Percentiles rank a stretch among this genome's conserved stretches.
Conservation (phyloP, 2,888 invertebrate genomes). For the Plemyria rubiginata region DNA sequence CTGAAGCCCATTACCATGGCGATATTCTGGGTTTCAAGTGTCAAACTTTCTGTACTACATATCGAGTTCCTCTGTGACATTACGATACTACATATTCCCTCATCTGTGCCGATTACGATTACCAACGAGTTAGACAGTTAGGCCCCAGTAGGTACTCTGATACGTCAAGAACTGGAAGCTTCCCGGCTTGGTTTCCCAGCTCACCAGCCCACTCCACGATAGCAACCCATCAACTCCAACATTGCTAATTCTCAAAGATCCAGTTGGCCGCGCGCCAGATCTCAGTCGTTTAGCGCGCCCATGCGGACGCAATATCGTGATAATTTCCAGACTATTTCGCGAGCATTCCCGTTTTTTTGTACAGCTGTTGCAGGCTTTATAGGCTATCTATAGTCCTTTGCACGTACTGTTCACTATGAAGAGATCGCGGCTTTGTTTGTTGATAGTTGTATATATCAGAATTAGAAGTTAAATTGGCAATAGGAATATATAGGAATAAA, state of each 20-base stretch:
- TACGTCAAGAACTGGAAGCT: neutral
- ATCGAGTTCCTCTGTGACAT: too few relatives aligned
- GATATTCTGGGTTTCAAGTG: too few relatives aligned
- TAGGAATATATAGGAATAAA: too few relatives aligned
- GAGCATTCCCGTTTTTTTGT: slow-evolving; percentile 21
- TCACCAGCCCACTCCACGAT: slow-evolving; percentile 7
- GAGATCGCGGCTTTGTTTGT: neutral
- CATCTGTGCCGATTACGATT: too few relatives aligned
- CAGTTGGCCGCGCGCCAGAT: slow-evolving; percentile 22
- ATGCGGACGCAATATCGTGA: slow-evolving; percentile 24
- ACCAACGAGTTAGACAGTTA: too few relatives aligned
- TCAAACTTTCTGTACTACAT: too few relatives aligned
- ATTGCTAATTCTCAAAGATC: slow-evolving; percentile 26
- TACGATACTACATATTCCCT: too few relatives aligned
- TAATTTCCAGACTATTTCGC: slow-evolving; percentile 25
- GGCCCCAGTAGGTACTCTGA: too few relatives aligned
- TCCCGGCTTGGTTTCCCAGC: too few relatives aligned
- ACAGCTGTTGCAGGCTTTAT: slow-evolving; percentile 23
- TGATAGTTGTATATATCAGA: neutral
- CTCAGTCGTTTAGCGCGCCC: slow-evolving; percentile 20
- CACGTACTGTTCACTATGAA: neutral
- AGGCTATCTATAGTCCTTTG: neutral
- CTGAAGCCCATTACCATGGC: too few relatives aligned
- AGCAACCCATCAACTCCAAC: slow-evolving; percentile 12
- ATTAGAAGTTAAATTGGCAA: too few relatives aligned